These are phyloP conservation scores for Oxyura jamaicensis DNA, from an alignment of 2,113 vertebrate species.

Conservation along the genomic window DNA sequence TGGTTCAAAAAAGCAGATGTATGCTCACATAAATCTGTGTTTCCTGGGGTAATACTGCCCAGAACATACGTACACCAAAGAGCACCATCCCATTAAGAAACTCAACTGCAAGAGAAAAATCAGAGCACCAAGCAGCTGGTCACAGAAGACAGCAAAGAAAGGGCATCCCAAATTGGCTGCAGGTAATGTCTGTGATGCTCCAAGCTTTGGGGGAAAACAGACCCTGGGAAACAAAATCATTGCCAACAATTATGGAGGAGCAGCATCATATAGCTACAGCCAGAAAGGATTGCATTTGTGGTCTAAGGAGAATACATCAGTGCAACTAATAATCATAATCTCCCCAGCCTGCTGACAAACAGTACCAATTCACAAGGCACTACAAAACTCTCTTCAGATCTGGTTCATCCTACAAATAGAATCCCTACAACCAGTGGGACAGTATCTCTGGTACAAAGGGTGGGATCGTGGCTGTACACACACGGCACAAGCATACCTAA, in stretches of 20 bases:
- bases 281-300: neutral
- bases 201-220: neutral
- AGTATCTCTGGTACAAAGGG: neutral
- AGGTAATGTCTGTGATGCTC: neutral
- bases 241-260: neutral
- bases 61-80: accelerated
- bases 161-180: neutral
- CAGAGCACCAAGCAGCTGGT: neutral
- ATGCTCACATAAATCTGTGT: neutral
- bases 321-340: neutral
- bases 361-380: neutral
- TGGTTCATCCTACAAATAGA: neutral
- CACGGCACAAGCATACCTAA: neutral
- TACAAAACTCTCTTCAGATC: neutral
- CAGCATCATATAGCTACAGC: neutral
- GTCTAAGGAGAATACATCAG: neutral
- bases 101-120: neutral
- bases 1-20: neutral
- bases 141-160: neutral
- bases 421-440: accelerated
- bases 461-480: neutral
- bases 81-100: neutral
- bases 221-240: neutral
- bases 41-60: neutral
- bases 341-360: neutral